Conservation (phyloP, 2,888 invertebrate genomes). For the Habrosyne pyritoides region DNA sequence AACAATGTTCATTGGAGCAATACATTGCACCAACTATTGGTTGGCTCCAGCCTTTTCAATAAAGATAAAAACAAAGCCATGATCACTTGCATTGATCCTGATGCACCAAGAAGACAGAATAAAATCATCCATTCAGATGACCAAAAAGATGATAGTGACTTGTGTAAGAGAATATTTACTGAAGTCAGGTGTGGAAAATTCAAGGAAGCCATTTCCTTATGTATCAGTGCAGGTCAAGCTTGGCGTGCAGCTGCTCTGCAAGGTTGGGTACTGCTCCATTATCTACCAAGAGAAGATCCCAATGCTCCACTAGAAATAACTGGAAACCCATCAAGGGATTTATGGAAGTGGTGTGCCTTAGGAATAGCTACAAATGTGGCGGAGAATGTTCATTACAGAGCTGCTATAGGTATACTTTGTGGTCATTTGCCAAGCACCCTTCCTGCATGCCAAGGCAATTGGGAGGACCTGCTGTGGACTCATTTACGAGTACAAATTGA, state of each 20-base stretch:
- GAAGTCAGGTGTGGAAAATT: constrained; percentile 94
- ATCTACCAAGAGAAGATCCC: constrained; percentile 87
- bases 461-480: constrained; percentile 97
- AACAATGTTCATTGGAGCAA: constrained; percentile 95
- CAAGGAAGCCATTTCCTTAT: constrained; percentile 92
- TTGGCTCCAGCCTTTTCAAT: constrained; percentile 74
- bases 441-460: constrained; percentile 88
- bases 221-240: constrained; percentile 93
- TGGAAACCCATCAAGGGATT: constrained; percentile 92
- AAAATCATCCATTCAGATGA: constrained; percentile 93
- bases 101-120: constrained; percentile 92
- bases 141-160: constrained; percentile 87
- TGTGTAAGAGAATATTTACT: constrained; percentile 85
- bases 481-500: constrained; percentile 92
- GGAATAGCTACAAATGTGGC: constrained; percentile 83
- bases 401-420: constrained; percentile 90
- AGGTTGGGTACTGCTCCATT: constrained; percentile 95
- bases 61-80: constrained; percentile 71
- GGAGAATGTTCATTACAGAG: constrained; percentile 83
- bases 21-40: constrained; percentile 90
- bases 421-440: constrained; percentile 92
- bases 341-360: constrained; percentile 91
- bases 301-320: constrained; percentile 84
- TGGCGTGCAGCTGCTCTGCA: constrained; percentile 96
- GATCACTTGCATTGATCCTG: constrained; percentile 92